Conservation (phyloP, 2,797 vertebrate species). For the Pyrocephalus nanus region DNA sequence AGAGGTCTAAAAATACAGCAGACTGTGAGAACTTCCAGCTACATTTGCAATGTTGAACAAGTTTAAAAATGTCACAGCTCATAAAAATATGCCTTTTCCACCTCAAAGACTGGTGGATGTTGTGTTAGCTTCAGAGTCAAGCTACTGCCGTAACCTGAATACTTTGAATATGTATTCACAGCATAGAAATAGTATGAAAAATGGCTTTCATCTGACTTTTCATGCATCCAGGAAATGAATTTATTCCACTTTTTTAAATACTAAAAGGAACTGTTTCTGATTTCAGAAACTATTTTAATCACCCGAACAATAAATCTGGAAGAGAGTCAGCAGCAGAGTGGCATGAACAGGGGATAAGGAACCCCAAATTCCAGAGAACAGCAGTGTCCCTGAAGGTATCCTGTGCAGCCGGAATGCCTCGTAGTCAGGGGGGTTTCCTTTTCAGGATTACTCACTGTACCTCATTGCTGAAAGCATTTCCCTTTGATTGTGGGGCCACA, state of each 20-base stretch:
- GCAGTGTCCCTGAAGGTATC: conserved; percentile 17
- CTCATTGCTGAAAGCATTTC: conserved; percentile 31
- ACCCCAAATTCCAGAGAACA: not conserved
- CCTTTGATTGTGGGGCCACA: conserved; percentile 47
- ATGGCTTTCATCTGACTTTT: conserved; percentile 57
- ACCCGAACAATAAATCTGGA: not conserved
- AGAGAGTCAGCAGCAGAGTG: not conserved
- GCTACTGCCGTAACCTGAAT: conserved; percentile 11
- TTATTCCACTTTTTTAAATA: conserved; percentile 22
- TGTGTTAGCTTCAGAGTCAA: conserved; percentile 56
- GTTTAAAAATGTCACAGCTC: conserved; percentile 65
- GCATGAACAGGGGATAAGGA: not conserved
- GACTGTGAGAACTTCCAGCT: conserved; percentile 57
- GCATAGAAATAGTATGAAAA: conserved; percentile 51
- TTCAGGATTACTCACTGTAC: not conserved
- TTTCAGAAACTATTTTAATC: conserved; percentile 54
- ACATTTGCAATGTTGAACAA: conserved; percentile 56
- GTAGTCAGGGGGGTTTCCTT: conserved; percentile 28
- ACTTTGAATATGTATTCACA: conserved; percentile 55
- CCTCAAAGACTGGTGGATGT: conserved; percentile 5
- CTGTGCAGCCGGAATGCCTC: conserved; percentile 3
- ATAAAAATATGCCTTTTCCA: conserved; percentile 58
- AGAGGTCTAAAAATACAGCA: conserved; percentile 60
- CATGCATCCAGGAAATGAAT: conserved; percentile 33
- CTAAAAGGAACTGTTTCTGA: not conserved